Evolutionary conservation across 2,797 vertebrate species (phyloP).

Genomic region (Gymnopithys bicolor): DNA sequence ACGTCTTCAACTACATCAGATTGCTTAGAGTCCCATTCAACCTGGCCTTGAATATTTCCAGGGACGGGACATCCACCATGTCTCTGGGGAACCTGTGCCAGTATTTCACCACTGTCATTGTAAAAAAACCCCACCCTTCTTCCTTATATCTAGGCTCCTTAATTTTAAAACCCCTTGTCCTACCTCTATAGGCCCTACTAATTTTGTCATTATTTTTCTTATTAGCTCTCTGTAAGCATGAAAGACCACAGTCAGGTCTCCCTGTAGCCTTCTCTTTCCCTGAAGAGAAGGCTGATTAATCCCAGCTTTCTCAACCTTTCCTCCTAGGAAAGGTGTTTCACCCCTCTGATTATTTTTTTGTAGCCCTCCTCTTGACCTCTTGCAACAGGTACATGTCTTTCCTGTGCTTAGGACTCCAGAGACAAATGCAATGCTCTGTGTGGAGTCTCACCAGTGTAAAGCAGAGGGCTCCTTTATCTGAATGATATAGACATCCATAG

Average conservation of each 20-base stretch:
- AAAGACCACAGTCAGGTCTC: neutral
- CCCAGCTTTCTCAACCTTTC: neutral
- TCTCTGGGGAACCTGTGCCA: neutral
- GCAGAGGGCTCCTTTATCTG: neutral
- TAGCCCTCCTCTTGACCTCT: rapidly evolving
- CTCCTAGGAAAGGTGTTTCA: neutral
- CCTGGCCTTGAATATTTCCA: neutral
- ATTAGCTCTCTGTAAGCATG: rapidly evolving
- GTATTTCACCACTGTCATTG: neutral
- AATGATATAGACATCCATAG: neutral
- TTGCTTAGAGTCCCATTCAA: neutral
- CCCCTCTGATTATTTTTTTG: neutral
- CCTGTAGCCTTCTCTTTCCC: neutral
- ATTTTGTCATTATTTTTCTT: neutral
- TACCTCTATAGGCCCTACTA: neutral
- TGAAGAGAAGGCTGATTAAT: neutral
- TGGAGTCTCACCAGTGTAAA: neutral
- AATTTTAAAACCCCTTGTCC: neutral
- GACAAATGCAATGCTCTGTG: neutral
- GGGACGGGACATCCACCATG: neutral
- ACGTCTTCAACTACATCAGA: neutral
- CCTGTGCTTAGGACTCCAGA: neutral
- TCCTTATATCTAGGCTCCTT: neutral
- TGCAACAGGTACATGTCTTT: neutral
- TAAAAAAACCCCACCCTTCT: neutral